Evolutionary conservation across 53 echinoderm and acorn worm species (phyloP).

Genomic region (Actinopyga echinites): DNA sequence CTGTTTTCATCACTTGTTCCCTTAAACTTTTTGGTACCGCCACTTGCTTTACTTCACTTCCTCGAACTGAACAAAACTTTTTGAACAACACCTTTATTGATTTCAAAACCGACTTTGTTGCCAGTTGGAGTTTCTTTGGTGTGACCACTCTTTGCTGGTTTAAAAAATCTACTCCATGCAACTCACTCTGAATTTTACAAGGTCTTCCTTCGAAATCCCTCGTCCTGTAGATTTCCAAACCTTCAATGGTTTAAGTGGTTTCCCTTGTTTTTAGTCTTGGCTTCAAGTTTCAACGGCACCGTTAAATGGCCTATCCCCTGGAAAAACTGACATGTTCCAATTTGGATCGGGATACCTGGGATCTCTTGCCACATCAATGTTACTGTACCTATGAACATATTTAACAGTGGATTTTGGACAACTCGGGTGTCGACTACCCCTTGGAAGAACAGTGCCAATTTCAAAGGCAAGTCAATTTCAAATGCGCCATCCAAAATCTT

Average conservation of each 20-base stretch:
- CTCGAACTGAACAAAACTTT: not conserved
- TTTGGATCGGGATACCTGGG: not conserved
- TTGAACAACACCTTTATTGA: not conserved
- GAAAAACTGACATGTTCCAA: not conserved
- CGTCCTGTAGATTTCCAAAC: not conserved
- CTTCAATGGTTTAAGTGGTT: not conserved
- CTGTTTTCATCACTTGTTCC: not conserved
- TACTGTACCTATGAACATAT: slow-evolving; percentile 25
- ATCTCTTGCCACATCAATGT: not conserved
- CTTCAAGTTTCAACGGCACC: not conserved
- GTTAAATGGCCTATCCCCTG: not conserved
- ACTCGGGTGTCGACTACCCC: not conserved
- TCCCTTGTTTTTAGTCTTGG: too few relatives aligned
- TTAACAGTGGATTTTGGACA: not conserved
- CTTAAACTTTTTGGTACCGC: not conserved
- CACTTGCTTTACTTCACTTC: not conserved
- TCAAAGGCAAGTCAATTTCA: not conserved
- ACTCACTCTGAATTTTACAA: not conserved
- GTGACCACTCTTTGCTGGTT: not conserved
- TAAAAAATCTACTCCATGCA: not conserved
- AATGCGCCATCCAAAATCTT: not conserved
- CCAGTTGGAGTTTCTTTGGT: not conserved
- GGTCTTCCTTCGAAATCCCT: not conserved
- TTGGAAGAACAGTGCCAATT: too few relatives aligned
- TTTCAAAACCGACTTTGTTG: not conserved